A percentile compares a stretch with the other conserved stretches of the same genome.
phyloP scores from a whole-genome alignment of 30 jellyfish, hydroid and myxozoan species.

The Pseudorhiza aurosa region DNA sequence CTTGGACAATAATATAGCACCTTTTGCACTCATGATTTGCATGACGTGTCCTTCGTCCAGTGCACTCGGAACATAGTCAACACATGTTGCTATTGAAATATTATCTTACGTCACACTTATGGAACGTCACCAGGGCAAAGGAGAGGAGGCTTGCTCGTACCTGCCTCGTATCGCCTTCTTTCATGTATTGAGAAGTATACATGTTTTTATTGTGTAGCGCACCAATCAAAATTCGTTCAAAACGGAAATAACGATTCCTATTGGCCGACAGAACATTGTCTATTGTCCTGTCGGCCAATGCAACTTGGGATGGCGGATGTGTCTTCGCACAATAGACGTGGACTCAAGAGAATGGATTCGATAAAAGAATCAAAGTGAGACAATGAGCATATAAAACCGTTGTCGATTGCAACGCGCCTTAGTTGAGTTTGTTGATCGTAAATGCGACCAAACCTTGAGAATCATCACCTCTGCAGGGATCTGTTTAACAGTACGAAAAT shows the following conservation, averaged over 20 bases:
- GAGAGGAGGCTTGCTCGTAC: constrained; percentile 19
- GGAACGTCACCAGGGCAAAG: constrained; percentile 18
- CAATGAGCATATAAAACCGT: constrained; percentile 33
- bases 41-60: no score
- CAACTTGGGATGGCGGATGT: background rate
- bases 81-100: no score
- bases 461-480: background rate
- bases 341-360: constrained; percentile 37
- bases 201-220: background rate
- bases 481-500: no score
- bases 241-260: no score
- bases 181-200: background rate
- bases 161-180: constrained; percentile 26
- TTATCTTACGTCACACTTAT: no score
- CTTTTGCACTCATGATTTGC: no score
- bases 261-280: background rate
- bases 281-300: constrained; percentile 11
- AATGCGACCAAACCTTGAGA: background rate
- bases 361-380: constrained; percentile 25
- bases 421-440: background rate
- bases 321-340: background rate
- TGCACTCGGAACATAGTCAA: no score
- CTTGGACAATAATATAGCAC: no score
- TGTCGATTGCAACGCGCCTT: constrained; percentile 42
- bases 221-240: constrained; percentile 30